A percentile compares a stretch with the other conserved stretches of the same genome.
These are phyloP conservation scores for Tipula unca DNA, from an alignment of 2,888 invertebrate species.

Conservation along the genomic window DNA sequence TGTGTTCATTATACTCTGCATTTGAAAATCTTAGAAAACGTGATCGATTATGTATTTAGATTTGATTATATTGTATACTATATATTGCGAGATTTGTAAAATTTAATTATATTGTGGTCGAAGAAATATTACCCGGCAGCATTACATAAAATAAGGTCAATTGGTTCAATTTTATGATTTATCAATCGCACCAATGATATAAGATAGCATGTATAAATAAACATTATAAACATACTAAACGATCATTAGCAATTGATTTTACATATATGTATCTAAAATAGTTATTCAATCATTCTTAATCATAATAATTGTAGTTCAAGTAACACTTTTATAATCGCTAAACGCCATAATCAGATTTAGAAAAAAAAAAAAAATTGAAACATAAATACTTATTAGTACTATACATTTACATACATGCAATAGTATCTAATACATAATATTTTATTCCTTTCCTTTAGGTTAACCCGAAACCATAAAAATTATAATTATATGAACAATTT, in stretches of 20 bases:
- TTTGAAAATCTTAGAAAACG: neutral
- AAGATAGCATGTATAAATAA: neutral
- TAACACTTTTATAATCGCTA: neutral
- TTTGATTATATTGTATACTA: neutral
- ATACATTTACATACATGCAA: neutral
- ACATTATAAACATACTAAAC: neutral
- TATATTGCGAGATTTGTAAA: neutral
- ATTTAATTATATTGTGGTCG: neutral
- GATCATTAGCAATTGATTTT: no score
- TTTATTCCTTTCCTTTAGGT: neutral
- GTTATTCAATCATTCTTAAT: no score
- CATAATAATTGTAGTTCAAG: neutral
- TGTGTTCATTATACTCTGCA: neutral
- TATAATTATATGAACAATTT: neutral
- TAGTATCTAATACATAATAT: no score
- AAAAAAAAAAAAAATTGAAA: neutral
- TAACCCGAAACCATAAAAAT: neutral
- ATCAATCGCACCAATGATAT: neutral
- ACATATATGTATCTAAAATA: no score
- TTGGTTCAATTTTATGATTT: neutral
- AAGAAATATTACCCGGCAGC: neutral
- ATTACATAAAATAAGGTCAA: neutral
- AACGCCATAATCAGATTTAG: neutral
- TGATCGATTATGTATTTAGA: neutral
- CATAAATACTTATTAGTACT: neutral